Evolutionary conservation across 2,113 vertebrate species (phyloP).

Genomic region (Geococcyx californianus): DNA sequence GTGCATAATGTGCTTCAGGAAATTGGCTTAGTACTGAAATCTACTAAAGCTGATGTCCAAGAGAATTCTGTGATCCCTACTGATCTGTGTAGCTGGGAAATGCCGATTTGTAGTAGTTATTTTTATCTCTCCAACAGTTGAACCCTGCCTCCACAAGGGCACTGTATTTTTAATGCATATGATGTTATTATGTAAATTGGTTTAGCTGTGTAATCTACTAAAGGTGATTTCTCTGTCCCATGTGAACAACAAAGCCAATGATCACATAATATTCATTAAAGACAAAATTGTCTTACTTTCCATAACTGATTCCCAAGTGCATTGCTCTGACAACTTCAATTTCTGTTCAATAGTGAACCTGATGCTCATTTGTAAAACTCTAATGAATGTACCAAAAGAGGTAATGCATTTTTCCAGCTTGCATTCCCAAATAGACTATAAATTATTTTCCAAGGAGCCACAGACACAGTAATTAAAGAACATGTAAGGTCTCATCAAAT

Average conservation of each 20-base stretch:
- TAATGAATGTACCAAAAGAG: slow-evolving; percentile 13
- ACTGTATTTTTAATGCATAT: slow-evolving; percentile 67
- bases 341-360: slow-evolving; percentile 51
- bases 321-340: slow-evolving; percentile 57
- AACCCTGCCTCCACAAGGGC: slow-evolving; percentile 45
- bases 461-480: slow-evolving; percentile 32
- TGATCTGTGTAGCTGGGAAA: slow-evolving; percentile 23
- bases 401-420: slow-evolving; percentile 4
- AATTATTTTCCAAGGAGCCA: slow-evolving; percentile 31
- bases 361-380: slow-evolving; percentile 45
- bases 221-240: slow-evolving; percentile 63
- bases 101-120: neutral
- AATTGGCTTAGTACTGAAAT: slow-evolving; percentile 42
- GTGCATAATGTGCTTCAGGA: slow-evolving; percentile 16
- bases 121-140: slow-evolving; percentile 42
- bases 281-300: slow-evolving; percentile 66
- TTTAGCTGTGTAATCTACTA: slow-evolving; percentile 65
- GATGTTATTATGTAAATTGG: slow-evolving; percentile 70
- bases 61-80: slow-evolving; percentile 41
- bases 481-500: neutral
- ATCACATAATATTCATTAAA: slow-evolving; percentile 64
- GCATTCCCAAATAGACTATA: neutral
- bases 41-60: slow-evolving; percentile 26
- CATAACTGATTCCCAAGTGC: slow-evolving; percentile 45
- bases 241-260: slow-evolving; percentile 64